Base-by-base conservation (phyloP, 1,140 invertebrate species). In the Nylanderia fulva region DNA sequence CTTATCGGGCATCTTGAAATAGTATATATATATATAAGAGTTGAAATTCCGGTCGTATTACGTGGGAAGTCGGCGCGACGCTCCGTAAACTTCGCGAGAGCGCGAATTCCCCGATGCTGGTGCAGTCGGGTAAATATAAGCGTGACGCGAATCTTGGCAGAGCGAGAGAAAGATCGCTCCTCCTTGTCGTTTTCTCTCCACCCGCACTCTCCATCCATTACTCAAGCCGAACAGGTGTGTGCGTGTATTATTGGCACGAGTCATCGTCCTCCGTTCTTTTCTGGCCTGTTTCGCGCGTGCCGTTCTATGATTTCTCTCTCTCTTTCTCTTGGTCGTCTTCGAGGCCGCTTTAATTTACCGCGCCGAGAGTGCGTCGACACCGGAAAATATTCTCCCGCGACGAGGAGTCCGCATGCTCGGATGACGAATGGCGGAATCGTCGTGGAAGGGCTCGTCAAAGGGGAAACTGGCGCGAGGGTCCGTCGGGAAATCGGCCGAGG, bases 141-240 rank as follows among this genome's bases (percentile, higher is more conserved):
- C 92, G 85, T 92, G 91, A 92, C 90, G 87, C 87, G 89, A 91
- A 89, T 92, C 91, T 93, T 92, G 92, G 91, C 91, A n/a, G n/a
- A n/a, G n/a, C n/a, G n/a, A n/a, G n/a, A n/a, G n/a, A n/a, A n/a
- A n/a, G n/a, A n/a, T n/a, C n/a, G n/a, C n/a, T n/a, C n/a, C n/a
- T n/a, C n/a, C n/a, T n/a, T n/a, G 74, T 18, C 66, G 52, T 58
- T 82, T 85, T 85, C 82, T 90, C 86, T 89, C 90, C 92, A 91
- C 92, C 91, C 92, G 89, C 92, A 87, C 90, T 92, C 90, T 92
- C 84, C 90, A 93, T 93, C 89, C 87, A 92, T 93, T 92, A 91
- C 83, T 60, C 87, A 71, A 60, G 58, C 45, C 66, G 87, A 93
- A 93, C 93, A 93, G 91, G 92, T 92, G 93, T 91, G 90, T 88